Evolutionary conservation across 2,113 vertebrate species (phyloP).

Genomic region (Pollimyrus isidori): DNA sequence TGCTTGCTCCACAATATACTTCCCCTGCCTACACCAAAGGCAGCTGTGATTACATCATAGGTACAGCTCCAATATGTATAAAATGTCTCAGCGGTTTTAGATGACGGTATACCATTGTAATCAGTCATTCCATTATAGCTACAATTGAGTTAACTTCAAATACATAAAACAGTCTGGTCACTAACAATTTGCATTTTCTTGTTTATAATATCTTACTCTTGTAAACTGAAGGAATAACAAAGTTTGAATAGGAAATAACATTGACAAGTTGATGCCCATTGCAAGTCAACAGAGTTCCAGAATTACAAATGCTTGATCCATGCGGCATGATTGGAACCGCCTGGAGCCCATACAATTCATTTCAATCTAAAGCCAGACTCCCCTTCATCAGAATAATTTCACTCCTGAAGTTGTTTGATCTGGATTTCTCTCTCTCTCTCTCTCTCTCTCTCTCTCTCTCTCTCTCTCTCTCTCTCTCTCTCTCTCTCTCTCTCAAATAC

Average conservation of each 20-base stretch:
- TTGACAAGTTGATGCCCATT: background rate
- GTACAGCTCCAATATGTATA: background rate
- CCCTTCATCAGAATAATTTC: constrained; percentile 38
- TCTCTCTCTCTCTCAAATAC: constrained; percentile 11
- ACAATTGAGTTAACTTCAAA: background rate
- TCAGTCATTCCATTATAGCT: background rate
- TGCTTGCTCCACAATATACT: background rate
- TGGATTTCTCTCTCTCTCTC: constrained; percentile 37
- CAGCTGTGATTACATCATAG: background rate
- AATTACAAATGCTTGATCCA: constrained; percentile 9
- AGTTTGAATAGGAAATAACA: background rate
- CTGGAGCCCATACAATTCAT: constrained; percentile 16
- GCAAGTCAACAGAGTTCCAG: background rate
- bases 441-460: constrained; percentile 36
- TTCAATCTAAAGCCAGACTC: constrained; percentile 23
- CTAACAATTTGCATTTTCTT: constrained; percentile 1
- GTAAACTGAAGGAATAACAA: background rate
- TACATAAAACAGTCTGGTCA: background rate
- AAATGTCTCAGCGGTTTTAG: background rate
- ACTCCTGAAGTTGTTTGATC: constrained; percentile 36
- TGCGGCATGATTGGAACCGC: background rate
- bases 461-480: constrained; percentile 41
- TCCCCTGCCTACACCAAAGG: background rate
- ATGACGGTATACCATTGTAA: background rate
- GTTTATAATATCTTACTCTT: background rate